Base-by-base conservation (phyloP, 2,113 vertebrate species). In the Leptodactylus fuscus region DNA sequence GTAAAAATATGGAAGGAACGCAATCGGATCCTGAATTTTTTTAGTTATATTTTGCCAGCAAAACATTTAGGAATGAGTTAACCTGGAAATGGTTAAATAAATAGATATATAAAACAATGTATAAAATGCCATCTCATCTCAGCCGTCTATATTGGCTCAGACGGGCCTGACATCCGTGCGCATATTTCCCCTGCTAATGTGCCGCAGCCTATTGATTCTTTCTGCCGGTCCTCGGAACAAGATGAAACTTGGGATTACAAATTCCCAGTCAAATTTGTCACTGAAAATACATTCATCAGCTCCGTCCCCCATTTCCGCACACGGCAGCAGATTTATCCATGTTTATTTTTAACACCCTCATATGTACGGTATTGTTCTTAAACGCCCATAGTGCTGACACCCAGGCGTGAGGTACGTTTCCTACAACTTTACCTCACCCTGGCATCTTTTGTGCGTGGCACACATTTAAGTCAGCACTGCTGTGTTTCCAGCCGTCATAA, bases 401-500 rank as follows among this genome's bases (percentile, higher is more conserved):
- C 44, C 58, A 2, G 29, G 27, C n/a, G 44, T 29, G 46, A 55
- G 29, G 74, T 73, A 36, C 5, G 67, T 48, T 81, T 58, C 67
- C 51, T 13, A 38, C 48, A 69, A 85, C 34, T 84, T 65, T 65
- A 77, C 82, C 82, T 60, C 82, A 79, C 51, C 60, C 74, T 38
- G 83, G 48, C 36, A n/a, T 70, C 60, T 79, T 80, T 85, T 85
- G 36, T 85, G 34, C 27, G 34, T 71, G 48, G 34, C 67, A 58
- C 67, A 44, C 84, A 81, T 81, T 79, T 20, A 27, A 67, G 46
- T 16, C 44, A 84, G 53, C 27, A 15, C 74, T 69, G 83, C 73
- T 86, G 76, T 34, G 65, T 80, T 81, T 71, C 65, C 77, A 73
- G 74, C 76, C 24, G 62, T 71, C 84, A 81, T 73, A 71, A 44